Base-by-base conservation (phyloP, 1,140 invertebrate species). In the Anoplophora glabripennis region DNA sequence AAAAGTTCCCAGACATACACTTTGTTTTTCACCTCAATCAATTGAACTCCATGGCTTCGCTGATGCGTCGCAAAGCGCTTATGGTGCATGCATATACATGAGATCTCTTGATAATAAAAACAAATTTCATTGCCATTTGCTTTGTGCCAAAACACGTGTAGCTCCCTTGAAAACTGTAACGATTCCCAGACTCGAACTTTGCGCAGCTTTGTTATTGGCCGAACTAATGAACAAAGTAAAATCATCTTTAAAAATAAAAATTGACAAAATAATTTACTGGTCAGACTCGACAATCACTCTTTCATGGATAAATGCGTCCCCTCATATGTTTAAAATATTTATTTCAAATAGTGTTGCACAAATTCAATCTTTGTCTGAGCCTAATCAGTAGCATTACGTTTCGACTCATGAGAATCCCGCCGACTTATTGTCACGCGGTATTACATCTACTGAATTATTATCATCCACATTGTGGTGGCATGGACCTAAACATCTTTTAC, bases 361-460 rank as follows among this genome's bases (percentile, higher is more conserved):
- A 56, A 52, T 59, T 37, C 61, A 55, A 35, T 17, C 11, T 8
- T 5, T 77, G 0, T 45, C 58, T 17, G 14, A 45, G 7, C 4
- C 10, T 46, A 14, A 11, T 10, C 1, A 67, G 7, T 80, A 78
- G 79, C 18, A 49, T 14, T 75, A 80, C 56, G 70, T 80, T 1
- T 34, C 53, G 4, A 66, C 72, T 0, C 34, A 41, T n/a, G 47
- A 74, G 4, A 80, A 81, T 66, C 77, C 78, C n/a, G 77, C 77
- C 1, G 78, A 83, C 68, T 58, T 68, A 4, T 57, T 72, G 4
- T 78, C 77, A 3, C 61, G 78, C 44, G 78, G 79, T n/a, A n/a
- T n/a, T n/a, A n/a, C n/a, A n/a, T n/a, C n/a, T n/a, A n/a, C n/a
- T n/a, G n/a, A n/a, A n/a, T n/a, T n/a, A n/a, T n/a, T n/a, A n/a